Evolutionary conservation across 2,888 invertebrate species (phyloP), one percentile per base, ranked within the genome.

Genomic region (Tricholauxania praeusta): DNA sequence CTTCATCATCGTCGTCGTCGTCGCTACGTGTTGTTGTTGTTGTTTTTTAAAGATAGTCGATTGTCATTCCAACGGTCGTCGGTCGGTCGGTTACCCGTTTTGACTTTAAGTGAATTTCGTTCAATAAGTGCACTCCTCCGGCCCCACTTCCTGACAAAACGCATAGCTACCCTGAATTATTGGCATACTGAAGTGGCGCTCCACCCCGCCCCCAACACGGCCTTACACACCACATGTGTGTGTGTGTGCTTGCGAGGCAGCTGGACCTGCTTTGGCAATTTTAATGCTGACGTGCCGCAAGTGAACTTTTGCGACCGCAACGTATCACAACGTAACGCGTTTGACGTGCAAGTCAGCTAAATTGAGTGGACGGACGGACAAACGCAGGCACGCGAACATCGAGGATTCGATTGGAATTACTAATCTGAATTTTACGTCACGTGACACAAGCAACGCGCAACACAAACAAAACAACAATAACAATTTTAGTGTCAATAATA

Each of bases 391-490:
- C 73, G 68, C 70, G 63, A 55, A 62, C 52, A 69, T 57, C 60
- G 63, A 74, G 74, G 72, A 76, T 76, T 77, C 74, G 78, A 75
- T 75, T 72, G 73, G 74, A 77, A 78, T 76, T 74, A 75, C 82
- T 82, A 82, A 83, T 83, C 83, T 83, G 80, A 82, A 82, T 82
- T 79, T 66, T 60, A 57, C 67, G 48, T 51, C 49, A 62, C 62
- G 67, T 67, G 63, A 67, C 69, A 39, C 39, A 39, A 39, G 68
- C 66, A 65, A 65, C 55, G 65, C 32, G 22, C 49, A 28, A 28
- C 28, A 28, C 28, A 28, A 28, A 15, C 64, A n/a, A 49, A 22
- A 39, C 12, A 28, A 60, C n/a, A 63, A 63, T 48, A 63, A 39
- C 53, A 55, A 39, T 55, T 39, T 4, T 4, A 19, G 22, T 14